Evolutionary conservation across 1,140 invertebrate genomes (phyloP).

Genomic region (Camponotus floridanus): DNA sequence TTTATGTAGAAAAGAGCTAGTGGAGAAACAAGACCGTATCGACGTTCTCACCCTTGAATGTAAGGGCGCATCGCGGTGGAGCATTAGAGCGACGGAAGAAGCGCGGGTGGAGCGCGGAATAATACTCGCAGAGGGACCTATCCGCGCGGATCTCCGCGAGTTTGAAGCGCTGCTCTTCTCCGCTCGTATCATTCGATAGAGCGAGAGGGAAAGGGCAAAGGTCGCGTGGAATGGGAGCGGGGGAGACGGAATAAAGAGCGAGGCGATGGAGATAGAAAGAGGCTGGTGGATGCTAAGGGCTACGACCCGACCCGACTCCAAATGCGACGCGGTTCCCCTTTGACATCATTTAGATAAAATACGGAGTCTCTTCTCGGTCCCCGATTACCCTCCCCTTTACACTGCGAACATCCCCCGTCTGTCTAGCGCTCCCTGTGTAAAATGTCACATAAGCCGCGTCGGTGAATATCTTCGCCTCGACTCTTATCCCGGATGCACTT

Average conservation of each 20-base stretch:
- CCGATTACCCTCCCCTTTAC: conserved; percentile 70
- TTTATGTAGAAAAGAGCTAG: conserved; percentile 53
- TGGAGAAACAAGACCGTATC: conserved; percentile 49
- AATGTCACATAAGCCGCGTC: conserved; percentile 36
- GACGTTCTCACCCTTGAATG: conserved; percentile 65
- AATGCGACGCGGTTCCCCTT: conserved; percentile 79
- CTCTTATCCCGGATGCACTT: conserved; percentile 21
- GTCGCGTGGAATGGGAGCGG: neutral
- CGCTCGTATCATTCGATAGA: conserved; percentile 6
- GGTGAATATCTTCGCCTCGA: conserved; percentile 37
- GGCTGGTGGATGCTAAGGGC: conserved; percentile 68
- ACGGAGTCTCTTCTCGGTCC: conserved; percentile 73
- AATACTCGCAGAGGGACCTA: conserved; percentile 64
- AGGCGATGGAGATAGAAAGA: conserved; percentile 61
- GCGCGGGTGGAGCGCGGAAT: conserved; percentile 40
- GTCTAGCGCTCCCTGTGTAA: conserved; percentile 63
- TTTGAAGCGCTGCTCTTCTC: conserved; percentile 44
- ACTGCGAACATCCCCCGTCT: conserved; percentile 67
- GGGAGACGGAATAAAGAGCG: conserved; percentile 59
- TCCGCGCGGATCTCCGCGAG: conserved; percentile 29
- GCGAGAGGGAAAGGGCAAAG: conserved; percentile 32
- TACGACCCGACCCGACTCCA: conserved; percentile 72
- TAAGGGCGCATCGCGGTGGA: conserved; percentile 54
- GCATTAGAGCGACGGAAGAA: conserved; percentile 64
- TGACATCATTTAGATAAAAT: conserved; percentile 85